A percentile compares a stretch with the other conserved stretches of the same genome.
phyloP scores from a whole-genome alignment of 1,140 invertebrate genomes.

The Sarcophaga peregrina region DNA sequence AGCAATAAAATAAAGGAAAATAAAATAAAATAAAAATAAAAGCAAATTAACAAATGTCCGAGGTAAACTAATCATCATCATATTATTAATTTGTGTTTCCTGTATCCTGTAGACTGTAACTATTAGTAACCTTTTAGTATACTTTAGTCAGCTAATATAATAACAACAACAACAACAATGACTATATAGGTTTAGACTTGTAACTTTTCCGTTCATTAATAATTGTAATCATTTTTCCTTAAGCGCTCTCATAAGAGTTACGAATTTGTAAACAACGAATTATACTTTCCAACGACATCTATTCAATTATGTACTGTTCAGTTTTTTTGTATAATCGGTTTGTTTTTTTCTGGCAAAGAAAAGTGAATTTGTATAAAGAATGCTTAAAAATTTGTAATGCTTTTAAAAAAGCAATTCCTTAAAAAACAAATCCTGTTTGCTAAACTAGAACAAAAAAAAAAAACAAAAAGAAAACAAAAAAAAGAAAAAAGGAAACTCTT shows the following conservation, averaged over 20 bases:
- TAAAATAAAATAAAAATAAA: too few relatives aligned
- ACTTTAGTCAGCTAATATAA: neutral
- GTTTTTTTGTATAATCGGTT: neutral
- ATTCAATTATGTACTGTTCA: neutral
- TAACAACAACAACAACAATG: neutral
- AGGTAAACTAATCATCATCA: too few relatives aligned
- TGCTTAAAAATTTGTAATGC: too few relatives aligned
- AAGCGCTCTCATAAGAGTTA: conserved; percentile 21
- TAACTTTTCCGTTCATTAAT: neutral
- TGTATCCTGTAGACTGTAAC: neutral
- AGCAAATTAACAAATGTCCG: too few relatives aligned
- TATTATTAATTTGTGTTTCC: neutral
- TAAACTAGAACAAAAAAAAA: too few relatives aligned
- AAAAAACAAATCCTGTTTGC: too few relatives aligned
- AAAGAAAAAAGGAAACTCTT: too few relatives aligned
- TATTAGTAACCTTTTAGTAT: neutral
- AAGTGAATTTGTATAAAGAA: neutral
- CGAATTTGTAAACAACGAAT: conserved; percentile 33
- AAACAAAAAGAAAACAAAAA: too few relatives aligned
- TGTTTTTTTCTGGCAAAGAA: neutral
- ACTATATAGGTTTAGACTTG: neutral
- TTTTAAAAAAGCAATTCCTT: too few relatives aligned
- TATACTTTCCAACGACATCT: neutral
- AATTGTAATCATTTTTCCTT: neutral
- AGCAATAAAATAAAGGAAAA: too few relatives aligned